A percentile compares a stretch with the other conserved stretches of the same genome.
Conservation (phyloP, 2,797 vertebrate species). For the Macropodus opercularis region DNA sequence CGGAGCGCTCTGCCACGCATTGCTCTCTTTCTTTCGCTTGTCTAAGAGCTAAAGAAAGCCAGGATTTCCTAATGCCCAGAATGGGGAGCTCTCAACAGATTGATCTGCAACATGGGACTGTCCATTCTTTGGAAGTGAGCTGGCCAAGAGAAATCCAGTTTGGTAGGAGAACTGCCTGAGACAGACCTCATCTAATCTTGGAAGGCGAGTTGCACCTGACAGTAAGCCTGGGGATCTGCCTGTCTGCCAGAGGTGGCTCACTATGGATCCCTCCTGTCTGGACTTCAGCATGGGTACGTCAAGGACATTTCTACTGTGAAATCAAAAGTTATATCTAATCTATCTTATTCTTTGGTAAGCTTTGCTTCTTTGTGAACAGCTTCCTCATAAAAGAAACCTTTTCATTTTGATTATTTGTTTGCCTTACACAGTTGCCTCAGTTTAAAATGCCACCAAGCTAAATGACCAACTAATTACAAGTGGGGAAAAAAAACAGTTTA, state of each 20-base stretch:
- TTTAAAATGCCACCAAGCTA: no score
- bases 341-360: background rate
- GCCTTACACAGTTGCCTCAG: no score
- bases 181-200: slow-evolving; percentile 39
- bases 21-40: slow-evolving; percentile 69
- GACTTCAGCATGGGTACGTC: slow-evolving; percentile 75
- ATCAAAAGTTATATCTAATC: background rate
- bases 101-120: slow-evolving; percentile 82
- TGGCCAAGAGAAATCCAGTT: slow-evolving; percentile 23
- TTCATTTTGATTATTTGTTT: no score
- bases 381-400: background rate
- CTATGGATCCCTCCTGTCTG: slow-evolving; percentile 77
- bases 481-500: slow-evolving; percentile 14
- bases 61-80: slow-evolving; percentile 86
- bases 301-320: slow-evolving; percentile 18
- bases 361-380: slow-evolving; percentile 1
- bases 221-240: slow-evolving; percentile 49
- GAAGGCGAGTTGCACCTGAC: slow-evolving; percentile 43
- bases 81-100: slow-evolving; percentile 83
- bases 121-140: slow-evolving; percentile 74
- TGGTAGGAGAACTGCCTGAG: slow-evolving; percentile 48
- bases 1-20: slow-evolving; percentile 66
- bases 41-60: slow-evolving; percentile 81
- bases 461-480: background rate
- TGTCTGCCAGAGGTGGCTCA: slow-evolving; percentile 30